Evolutionary conservation across 2,113 vertebrate genomes (phyloP), one percentile per base, ranked within the genome.

Genomic region (Salminus brasiliensis): DNA sequence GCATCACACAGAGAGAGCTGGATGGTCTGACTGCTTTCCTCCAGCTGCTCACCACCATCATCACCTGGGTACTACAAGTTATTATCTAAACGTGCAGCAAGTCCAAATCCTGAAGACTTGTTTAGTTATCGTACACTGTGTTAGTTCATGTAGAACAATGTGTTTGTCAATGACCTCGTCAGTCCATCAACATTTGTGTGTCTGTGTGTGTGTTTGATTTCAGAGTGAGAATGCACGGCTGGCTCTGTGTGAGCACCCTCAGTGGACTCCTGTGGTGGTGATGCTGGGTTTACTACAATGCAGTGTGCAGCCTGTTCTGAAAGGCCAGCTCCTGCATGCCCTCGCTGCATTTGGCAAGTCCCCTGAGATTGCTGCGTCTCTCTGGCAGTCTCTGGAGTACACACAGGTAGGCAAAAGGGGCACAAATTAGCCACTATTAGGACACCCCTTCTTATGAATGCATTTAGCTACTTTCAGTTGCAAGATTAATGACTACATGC

Each of bases 381-480:
- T 99, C 57, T 99, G 98, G 98, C 98, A 98, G 68, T 99, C 98
- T 0, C 86, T 99, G 89, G 98, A 99, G 79, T 98, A 98, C 60
- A 96, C 97, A 5, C 98, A 99, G 96, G 98, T 98, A 45, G 34
- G 75, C 18, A n/a, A 1, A 32, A n/a, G 21, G 8, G 12, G 2
- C 25, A 63, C 16, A 12, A 23, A 55, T 55, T 25, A 23, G 52
- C 1, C 23, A 55, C 10, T 55, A 49, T 1, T 2, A 2, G 21
- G 47, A n/a, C 21, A 23, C n/a, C n/a, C n/a, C n/a, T n/a, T n/a
- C n/a, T n/a, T n/a, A n/a, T n/a, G n/a, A n/a, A n/a, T n/a, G n/a
- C n/a, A n/a, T n/a, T n/a, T n/a, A n/a, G n/a, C n/a, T n/a, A n/a
- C n/a, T n/a, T n/a, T n/a, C n/a, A n/a, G n/a, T n/a, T n/a, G n/a